A percentile compares a stretch with the other conserved stretches of the same genome.
Evolutionary conservation across 2,113 vertebrate genomes (phyloP).

Genomic region (Antidorcas marsupialis): DNA sequence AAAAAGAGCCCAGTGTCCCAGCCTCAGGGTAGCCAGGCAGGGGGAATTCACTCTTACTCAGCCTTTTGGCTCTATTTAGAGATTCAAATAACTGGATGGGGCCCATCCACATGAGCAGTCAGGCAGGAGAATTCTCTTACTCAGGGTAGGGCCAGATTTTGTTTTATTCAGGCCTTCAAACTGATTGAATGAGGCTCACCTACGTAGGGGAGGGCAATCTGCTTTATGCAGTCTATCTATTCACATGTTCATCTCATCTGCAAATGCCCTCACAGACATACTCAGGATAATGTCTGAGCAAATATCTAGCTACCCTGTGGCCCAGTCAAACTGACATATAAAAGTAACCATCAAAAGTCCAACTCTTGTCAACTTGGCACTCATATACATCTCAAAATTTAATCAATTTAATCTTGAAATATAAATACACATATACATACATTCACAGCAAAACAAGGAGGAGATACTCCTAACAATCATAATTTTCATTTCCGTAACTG

Average conservation of each 20-base stretch:
- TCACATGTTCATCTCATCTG: not conserved
- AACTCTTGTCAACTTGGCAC: not conserved
- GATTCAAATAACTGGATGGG: not conserved
- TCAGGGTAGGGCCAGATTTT: not conserved
- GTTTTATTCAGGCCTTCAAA: not conserved
- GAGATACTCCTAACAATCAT: no score
- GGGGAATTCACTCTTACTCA: not conserved
- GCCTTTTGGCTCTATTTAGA: not conserved
- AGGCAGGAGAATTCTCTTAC: not conserved
- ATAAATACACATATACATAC: not conserved
- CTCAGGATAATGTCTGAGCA: not conserved
- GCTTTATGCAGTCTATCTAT: not conserved
- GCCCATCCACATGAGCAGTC: not conserved
- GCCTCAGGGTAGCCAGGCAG: not conserved
- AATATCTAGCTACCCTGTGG: not conserved
- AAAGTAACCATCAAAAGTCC: not conserved
- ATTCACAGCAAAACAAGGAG: not conserved
- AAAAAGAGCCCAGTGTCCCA: not conserved
- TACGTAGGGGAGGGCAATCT: not conserved
- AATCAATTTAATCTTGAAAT: not conserved
- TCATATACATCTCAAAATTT: not conserved
- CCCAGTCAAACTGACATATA: not conserved
- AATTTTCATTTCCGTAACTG: not conserved
- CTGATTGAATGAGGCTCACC: not conserved
- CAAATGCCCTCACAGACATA: not conserved